Evolutionary conservation across 2,797 vertebrate genomes (phyloP), one percentile per base, ranked within the genome.

Genomic region (Jordanella pulchra): DNA sequence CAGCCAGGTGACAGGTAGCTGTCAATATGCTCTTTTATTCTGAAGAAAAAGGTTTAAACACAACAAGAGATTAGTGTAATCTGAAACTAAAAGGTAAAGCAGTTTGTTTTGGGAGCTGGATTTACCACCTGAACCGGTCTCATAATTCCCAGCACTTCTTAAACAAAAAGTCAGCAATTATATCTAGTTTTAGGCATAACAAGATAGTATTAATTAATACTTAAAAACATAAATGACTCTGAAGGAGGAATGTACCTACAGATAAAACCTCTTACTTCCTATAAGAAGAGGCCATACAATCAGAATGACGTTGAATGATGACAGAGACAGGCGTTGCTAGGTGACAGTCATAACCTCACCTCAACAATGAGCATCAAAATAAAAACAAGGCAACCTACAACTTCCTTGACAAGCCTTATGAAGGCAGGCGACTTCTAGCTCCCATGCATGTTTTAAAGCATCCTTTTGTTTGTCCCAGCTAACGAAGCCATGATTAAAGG

Each of bases 281-380:
- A 42, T 27, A 66, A 77, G 42, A 44, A 3, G 3, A 80, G 63
- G 27, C 54, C 15, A 70, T 35, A 67, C 15, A 73, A 54, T 18
- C 10, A 39, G 1, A 63, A 60, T 2, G 51, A 66, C 75, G 64
- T 48, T 45, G 44, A 28, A 11, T 67, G 73, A 87, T 82, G 81
- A 71, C 51, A 48, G 25, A 74, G 66, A 53, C 72, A 66, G 61
- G 47, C 17, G 67, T 88, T 84, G 74, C 81, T 72, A 7, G 69
- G 60, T 81, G 50, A 65, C 68, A 44, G 39, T 7, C 32, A 73
- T 72, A 44, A 64, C 23, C n/a, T n/a, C 6, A 0, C 39, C n/a
- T 64, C 25, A 42, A 7, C 13, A 13, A 44, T 17, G 42, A 44
- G n/a, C 39, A 44, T 42, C 60, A 63, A 63, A 74, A 69, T 77